phyloP scores from a whole-genome alignment of 2,113 vertebrate species.

The Gadus chalcogrammus region DNA sequence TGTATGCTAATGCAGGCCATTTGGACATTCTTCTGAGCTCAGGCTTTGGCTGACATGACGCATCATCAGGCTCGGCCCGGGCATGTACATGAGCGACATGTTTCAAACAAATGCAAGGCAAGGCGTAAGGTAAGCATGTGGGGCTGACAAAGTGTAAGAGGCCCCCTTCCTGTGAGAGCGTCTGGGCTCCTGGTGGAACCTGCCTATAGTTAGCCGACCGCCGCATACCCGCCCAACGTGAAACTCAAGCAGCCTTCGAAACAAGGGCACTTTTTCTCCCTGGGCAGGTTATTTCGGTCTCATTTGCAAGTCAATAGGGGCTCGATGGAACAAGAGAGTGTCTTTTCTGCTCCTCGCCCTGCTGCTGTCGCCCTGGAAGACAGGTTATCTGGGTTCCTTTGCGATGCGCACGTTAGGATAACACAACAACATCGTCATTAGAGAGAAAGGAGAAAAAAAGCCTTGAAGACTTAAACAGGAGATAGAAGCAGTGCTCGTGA shows the following conservation, averaged over 20 bases:
- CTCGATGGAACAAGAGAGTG: slow-evolving; percentile 46
- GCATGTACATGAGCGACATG: slow-evolving; percentile 39
- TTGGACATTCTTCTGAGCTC: slow-evolving; percentile 55
- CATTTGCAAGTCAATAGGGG: slow-evolving; percentile 68
- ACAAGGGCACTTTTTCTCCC: slow-evolving; percentile 55
- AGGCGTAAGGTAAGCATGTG: slow-evolving; percentile 21
- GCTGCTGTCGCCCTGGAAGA: slow-evolving; percentile 23
- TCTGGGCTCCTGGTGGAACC: slow-evolving; percentile 40
- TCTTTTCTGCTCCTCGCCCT: slow-evolving; percentile 32
- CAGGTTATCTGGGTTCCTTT: slow-evolving; percentile 53
- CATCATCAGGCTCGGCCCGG: slow-evolving; percentile 32
- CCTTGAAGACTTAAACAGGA: slow-evolving; percentile 9
- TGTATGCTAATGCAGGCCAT: slow-evolving; percentile 30
- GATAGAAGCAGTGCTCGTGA: slow-evolving; percentile 44
- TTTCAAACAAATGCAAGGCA: slow-evolving; percentile 36
- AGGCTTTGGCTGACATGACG: slow-evolving; percentile 39
- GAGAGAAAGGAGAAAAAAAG: slow-evolving; percentile 15
- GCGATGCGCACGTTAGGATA: slow-evolving; percentile 49
- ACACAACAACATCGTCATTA: slow-evolving; percentile 35
- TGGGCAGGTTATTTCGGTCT: slow-evolving; percentile 55
- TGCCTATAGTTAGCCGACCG: slow-evolving; percentile 50
- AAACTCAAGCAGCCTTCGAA: slow-evolving; percentile 53
- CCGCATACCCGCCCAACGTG: slow-evolving; percentile 37
- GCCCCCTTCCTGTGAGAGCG: slow-evolving; percentile 22
- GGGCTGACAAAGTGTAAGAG: slow-evolving; percentile 34